phyloP scores from a whole-genome alignment of 2,797 vertebrate genomes.

The Acanthurus leucopareius region DNA sequence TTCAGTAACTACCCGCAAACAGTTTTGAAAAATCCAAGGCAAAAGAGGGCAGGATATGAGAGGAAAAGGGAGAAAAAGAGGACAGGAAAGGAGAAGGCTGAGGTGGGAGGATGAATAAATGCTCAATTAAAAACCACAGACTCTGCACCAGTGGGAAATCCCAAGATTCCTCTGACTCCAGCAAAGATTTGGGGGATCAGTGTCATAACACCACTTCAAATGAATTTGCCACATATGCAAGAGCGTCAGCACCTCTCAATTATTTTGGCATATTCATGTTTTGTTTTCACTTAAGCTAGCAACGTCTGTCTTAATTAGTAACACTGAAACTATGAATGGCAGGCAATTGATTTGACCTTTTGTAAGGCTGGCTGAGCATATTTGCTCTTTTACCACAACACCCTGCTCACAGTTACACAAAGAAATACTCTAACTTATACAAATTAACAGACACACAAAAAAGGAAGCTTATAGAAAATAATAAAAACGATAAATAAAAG shows the following conservation, averaged over 20 bases:
- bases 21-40: slow-evolving; percentile 28
- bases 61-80: slow-evolving; percentile 1
- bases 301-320: slow-evolving; percentile 22
- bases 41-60: slow-evolving; percentile 17
- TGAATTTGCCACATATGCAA: slow-evolving; percentile 25
- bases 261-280: slow-evolving; percentile 31
- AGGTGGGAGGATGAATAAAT: slow-evolving; percentile 30
- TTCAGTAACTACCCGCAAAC: neutral
- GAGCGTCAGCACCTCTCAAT: slow-evolving; percentile 44
- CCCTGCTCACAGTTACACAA: neutral
- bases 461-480: neutral
- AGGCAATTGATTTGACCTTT: slow-evolving; percentile 37
- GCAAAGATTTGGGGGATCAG: slow-evolving; percentile 61
- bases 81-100: slow-evolving; percentile 22
- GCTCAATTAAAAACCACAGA: slow-evolving; percentile 65
- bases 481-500: neutral
- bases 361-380: neutral
- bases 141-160: slow-evolving; percentile 62
- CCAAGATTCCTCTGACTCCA: slow-evolving; percentile 63
- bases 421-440: neutral
- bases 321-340: slow-evolving; percentile 20
- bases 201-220: slow-evolving; percentile 41
- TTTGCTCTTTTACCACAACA: neutral
- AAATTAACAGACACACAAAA: neutral
- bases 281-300: slow-evolving; percentile 29